Evolutionary conservation across 1,140 invertebrate genomes (phyloP), one percentile per base, ranked within the genome.

Genomic region (Choristoneura fumiferana): DNA sequence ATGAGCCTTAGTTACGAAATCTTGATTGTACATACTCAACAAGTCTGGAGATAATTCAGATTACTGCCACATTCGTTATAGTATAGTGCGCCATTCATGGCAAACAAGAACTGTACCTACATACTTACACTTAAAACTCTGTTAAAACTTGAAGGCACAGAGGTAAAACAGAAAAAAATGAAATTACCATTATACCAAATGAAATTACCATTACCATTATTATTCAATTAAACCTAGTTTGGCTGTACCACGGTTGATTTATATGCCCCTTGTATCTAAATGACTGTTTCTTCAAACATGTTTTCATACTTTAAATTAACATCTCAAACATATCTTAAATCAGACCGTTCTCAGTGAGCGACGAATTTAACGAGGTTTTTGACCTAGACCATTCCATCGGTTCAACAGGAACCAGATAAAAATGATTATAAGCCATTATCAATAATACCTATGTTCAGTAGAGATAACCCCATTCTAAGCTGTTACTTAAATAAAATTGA

Each of bases 301-400:
- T 40, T 15, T 40, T 22, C n/a, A 10, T 43, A 18, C 9, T 45
- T 45, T 45, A 45, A 22, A 45, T 45, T 15, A 45, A 45, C 17
- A 18, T 29, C 17, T 18, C 43, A 8, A n/a, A n/a, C n/a, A n/a
- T n/a, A n/a, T n/a, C n/a, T n/a, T n/a, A n/a, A 49, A 10, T 40
- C n/a, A 39, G 2, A 13, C 18, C 5, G 43, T 49, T 49, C 10
- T 29, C n/a, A 29, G 43, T 49, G 43, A 58, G 45, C 65, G 61
- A 60, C 56, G 49, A 73, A 72, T 74, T 80, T 81, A 77, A 83
- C 70, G 80, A 81, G 82, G 68, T 81, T 83, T 81, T 85, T 83
- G 80, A 85, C 82, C 76, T 71, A 77, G 62, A 61, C 61, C 71
- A 68, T 63, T 66, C 72, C 62, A 68, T 71, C 63, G 65, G 67